Percentiles rank a stretch among this genome's conserved stretches.
Evolutionary conservation across 1,140 invertebrate species (phyloP).

Genomic region (Dreissena rostriformis): DNA sequence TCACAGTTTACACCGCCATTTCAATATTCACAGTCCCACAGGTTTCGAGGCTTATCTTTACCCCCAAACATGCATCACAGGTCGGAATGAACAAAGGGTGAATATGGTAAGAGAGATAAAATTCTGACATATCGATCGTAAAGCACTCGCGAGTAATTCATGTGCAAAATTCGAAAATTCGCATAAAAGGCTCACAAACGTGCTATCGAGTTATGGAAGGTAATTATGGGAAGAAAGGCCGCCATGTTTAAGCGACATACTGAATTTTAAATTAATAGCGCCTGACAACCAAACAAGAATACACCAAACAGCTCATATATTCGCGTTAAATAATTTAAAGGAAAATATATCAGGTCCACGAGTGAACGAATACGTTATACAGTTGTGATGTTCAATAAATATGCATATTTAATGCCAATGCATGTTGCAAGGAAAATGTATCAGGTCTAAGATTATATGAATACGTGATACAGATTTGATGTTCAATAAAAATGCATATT

Average conservation of each 20-base stretch:
- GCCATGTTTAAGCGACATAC: not conserved
- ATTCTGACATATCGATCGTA: not conserved
- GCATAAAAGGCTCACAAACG: not conserved
- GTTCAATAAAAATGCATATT: too few relatives aligned
- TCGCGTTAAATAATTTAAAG: not conserved
- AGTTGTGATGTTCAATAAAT: too few relatives aligned
- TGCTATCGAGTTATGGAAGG: not conserved
- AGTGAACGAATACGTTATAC: too few relatives aligned
- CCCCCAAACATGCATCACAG: not conserved
- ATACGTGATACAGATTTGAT: too few relatives aligned
- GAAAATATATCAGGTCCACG: too few relatives aligned
- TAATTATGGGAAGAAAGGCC: not conserved
- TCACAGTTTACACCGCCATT: not conserved
- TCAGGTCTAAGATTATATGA: too few relatives aligned
- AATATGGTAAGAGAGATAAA: not conserved
- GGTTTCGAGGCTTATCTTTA: not conserved
- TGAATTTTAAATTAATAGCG: not conserved
- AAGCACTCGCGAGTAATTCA: not conserved
- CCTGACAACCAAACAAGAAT: not conserved
- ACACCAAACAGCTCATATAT: not conserved
- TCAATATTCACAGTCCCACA: not conserved
- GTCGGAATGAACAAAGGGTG: too few relatives aligned
- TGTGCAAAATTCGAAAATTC: not conserved
- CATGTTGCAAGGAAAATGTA: too few relatives aligned
- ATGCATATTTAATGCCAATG: too few relatives aligned